Percentiles rank a stretch among this genome's conserved stretches.
Evolutionary conservation across 1,140 invertebrate genomes (phyloP).

Genomic region (Drosophila arawakana): DNA sequence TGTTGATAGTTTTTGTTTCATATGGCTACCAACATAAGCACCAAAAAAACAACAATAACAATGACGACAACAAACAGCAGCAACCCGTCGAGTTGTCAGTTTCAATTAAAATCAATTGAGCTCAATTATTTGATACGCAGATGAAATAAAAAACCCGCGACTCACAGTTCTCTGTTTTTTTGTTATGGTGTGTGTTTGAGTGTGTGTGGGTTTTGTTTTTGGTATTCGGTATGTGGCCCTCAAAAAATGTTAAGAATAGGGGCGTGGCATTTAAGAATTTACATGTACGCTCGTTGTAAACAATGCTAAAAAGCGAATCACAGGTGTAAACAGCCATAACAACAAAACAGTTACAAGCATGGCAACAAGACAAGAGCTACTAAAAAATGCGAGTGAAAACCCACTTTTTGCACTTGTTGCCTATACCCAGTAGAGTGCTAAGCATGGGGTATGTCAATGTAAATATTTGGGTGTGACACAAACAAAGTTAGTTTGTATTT

Average conservation of each 20-base stretch:
- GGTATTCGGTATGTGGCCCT: slow-evolving; percentile 49
- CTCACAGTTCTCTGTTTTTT: slow-evolving; percentile 36
- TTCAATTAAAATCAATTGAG: slow-evolving; percentile 82
- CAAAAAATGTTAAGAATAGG: slow-evolving; percentile 34
- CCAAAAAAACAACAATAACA: slow-evolving; percentile 28
- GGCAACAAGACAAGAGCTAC: slow-evolving; percentile 42
- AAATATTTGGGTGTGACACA: background rate
- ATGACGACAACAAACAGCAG: slow-evolving; percentile 50
- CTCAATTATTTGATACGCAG: slow-evolving; percentile 81
- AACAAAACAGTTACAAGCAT: slow-evolving; percentile 45
- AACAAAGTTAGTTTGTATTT: too few relatives aligned
- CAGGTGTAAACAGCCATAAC: slow-evolving; percentile 66
- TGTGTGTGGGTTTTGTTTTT: slow-evolving; percentile 52
- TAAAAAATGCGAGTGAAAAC: slow-evolving; percentile 33
- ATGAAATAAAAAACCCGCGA: slow-evolving; percentile 69
- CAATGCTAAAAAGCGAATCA: slow-evolving; percentile 36
- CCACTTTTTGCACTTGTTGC: slow-evolving; percentile 42
- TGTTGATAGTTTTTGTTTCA: slow-evolving; percentile 47
- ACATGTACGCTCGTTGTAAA: slow-evolving; percentile 47
- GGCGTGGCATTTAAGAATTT: slow-evolving; percentile 66
- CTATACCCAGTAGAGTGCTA: slow-evolving; percentile 11
- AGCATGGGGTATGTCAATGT: background rate
- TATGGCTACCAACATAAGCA: slow-evolving; percentile 29
- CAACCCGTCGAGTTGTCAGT: slow-evolving; percentile 68
- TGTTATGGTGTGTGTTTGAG: slow-evolving; percentile 23